Evolutionary conservation across 2,113 vertebrate species (phyloP).

Genomic region (Thymallus thymallus): DNA sequence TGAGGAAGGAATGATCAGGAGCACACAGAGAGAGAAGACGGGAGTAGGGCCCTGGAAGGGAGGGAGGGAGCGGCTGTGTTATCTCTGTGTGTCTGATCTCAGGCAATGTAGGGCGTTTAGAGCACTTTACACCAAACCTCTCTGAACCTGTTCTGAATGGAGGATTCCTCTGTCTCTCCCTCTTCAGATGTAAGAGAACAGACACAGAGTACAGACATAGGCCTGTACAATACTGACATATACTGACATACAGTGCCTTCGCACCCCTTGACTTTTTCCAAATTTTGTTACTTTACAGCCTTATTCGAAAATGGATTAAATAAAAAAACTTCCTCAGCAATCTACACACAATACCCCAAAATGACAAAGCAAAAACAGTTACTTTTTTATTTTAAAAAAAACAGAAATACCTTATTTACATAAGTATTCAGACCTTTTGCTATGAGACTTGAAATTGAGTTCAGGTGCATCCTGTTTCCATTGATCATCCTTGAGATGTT

Average conservation of each 20-base stretch:
- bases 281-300: too few relatives aligned
- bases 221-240: not conserved
- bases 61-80: not conserved
- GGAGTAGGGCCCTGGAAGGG: not conserved
- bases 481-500: too few relatives aligned
- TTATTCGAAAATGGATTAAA: too few relatives aligned
- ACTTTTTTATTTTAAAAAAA: too few relatives aligned
- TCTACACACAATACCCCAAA: too few relatives aligned
- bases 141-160: not conserved
- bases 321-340: too few relatives aligned
- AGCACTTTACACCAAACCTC: not conserved
- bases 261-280: too few relatives aligned
- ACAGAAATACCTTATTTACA: too few relatives aligned
- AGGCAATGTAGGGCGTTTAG: not conserved
- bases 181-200: not conserved
- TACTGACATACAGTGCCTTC: not conserved
- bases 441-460: too few relatives aligned
- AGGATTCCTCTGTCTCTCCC: not conserved
- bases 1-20: not conserved
- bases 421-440: too few relatives aligned
- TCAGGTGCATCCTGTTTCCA: too few relatives aligned
- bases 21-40: conserved; percentile 1
- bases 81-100: not conserved
- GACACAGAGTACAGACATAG: not conserved
- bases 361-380: too few relatives aligned